Base-by-base conservation (phyloP, 2,797 vertebrate species). In the Chromis chromis region DNA sequence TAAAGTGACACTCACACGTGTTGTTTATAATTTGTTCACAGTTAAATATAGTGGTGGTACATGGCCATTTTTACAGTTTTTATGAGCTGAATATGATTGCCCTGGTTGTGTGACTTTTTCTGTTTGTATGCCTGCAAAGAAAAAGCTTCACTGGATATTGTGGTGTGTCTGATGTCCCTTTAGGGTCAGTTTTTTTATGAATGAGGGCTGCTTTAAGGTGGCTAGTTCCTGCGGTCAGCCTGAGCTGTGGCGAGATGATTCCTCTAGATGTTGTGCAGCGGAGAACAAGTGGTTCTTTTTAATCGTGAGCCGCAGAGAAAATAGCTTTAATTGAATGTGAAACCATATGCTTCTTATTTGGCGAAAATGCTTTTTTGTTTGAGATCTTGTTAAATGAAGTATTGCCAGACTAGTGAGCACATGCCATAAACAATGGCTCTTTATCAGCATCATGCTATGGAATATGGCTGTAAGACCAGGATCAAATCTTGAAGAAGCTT, bases 331-430 rank as follows among this genome's bases (percentile, higher is more conserved):
- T 88, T 93, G 73, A 86, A 91, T 91, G 83, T 81, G 78, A 86
- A 83, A 72, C 82, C 91, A 92, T 92, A 80, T 93, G 92, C 87
- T 94, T 92, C 86, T 91, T 74, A 90, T 95, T 94, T 85, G 58
- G 69, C 28, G 50, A 65, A 80, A 84, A 72, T 79, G 50, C n/a
- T 75, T 61, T 75, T 75, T 74, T 28, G 40, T 83, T 84, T 87
- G 31, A 77, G 74, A 79, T 83, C 65, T 71, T 70, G 78, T 83
- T 90, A 86, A 85, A 86, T 85, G 81, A 56, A 52, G 79, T 81
- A 62, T 78, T 84, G 85, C 85, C 79, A 82, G 79, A 86, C 79
- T 81, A 22, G 84, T 82, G 63, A 42, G 56, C 61, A 4, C 68
- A 74, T 65, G 48, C 60, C 75, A 76, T 86, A 88, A 88, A 90